Evolutionary conservation across 2,888 invertebrate species (phyloP).

Genomic region (Aleiodes alternator): DNA sequence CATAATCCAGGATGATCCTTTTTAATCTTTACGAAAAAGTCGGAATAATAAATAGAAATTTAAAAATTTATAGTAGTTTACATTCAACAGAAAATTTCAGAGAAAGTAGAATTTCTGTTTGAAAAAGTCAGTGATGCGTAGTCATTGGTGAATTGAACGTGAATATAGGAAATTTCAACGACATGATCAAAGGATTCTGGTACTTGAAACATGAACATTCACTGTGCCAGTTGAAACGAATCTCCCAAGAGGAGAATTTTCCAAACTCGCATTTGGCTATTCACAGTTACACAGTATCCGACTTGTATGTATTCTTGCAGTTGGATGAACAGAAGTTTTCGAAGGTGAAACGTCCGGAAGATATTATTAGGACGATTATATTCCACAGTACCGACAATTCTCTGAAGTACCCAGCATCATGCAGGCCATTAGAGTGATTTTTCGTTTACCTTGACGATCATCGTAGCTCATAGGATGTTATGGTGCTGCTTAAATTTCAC

Average conservation of each 20-base stretch:
- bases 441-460: conserved; percentile 58
- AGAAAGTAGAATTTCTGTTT: not conserved
- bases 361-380: conserved; percentile 70
- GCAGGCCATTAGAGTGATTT: conserved; percentile 55
- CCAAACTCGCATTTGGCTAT: conserved; percentile 36
- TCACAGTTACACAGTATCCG: conserved; percentile 20
- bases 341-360: conserved; percentile 47
- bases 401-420: conserved; percentile 65
- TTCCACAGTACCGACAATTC: conserved; percentile 65
- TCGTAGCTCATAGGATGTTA: conserved; percentile 42
- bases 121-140: not conserved
- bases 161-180: conserved; percentile 15
- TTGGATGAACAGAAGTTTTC: not conserved
- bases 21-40: conserved; percentile 15
- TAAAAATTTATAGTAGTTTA: conserved; percentile 8
- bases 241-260: conserved; percentile 63
- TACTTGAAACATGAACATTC: conserved; percentile 22
- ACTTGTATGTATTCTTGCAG: not conserved
- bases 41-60: not conserved
- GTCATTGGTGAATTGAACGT: conserved; percentile 20
- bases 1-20: not conserved
- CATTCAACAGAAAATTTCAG: not conserved
- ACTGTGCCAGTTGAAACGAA: conserved; percentile 22
- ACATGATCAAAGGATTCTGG: conserved; percentile 24
- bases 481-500: conserved; percentile 23